phyloP scores from a whole-genome alignment of 2,888 invertebrate species.

The Allolobophora icterica region DNA sequence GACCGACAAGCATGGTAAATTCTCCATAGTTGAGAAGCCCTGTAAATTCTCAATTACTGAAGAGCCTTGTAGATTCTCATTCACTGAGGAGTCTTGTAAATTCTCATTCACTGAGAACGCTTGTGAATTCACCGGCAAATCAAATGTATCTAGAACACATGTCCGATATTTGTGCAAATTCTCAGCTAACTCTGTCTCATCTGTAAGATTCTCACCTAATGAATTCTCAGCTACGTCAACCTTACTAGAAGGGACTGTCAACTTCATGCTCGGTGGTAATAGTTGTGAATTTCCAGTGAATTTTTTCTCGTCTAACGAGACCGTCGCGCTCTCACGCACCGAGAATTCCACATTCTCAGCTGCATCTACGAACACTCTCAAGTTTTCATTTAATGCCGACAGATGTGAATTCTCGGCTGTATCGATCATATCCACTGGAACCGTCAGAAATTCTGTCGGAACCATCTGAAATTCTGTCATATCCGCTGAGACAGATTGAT shows the following conservation, averaged over 20 bases:
- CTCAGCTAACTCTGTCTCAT: not conserved
- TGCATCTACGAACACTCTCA: not conserved
- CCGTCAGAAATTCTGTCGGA: not conserved
- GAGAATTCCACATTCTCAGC: not conserved
- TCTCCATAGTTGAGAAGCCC: not conserved
- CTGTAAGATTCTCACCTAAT: not conserved
- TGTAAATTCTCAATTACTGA: not conserved
- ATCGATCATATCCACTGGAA: not conserved
- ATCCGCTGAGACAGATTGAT: too few relatives aligned
- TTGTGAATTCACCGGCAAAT: not conserved
- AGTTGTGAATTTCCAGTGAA: not conserved
- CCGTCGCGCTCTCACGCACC: not conserved
- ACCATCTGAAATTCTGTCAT: not conserved
- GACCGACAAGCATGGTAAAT: not conserved
- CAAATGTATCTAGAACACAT: not conserved
- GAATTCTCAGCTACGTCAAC: not conserved
- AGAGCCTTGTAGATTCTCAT: not conserved
- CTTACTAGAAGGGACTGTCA: not conserved
- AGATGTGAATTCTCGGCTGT: not conserved
- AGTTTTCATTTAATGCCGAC: not conserved
- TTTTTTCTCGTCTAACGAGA: not conserved
- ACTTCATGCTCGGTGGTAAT: not conserved
- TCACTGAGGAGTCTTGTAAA: not conserved
- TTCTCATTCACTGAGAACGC: not conserved
- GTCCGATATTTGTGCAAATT: not conserved